Conservation (phyloP, 1,140 invertebrate species). For the Ceratitis capitata region DNA sequence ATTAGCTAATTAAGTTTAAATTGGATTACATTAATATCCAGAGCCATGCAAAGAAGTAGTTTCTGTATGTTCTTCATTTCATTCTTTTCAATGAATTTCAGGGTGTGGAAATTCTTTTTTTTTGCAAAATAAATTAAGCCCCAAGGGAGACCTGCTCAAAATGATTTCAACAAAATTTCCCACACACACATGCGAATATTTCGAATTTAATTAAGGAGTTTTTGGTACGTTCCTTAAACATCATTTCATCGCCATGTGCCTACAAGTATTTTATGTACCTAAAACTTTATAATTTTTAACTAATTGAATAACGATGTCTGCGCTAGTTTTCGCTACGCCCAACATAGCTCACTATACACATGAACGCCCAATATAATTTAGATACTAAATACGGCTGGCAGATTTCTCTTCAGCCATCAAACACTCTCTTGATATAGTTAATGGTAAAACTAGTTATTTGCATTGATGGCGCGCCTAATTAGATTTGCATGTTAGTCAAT, state of each 20-base stretch:
- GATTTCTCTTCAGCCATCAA: not conserved
- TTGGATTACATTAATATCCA: too few relatives aligned
- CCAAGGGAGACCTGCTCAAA: not conserved
- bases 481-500: conserved; percentile 6
- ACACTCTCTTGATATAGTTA: not conserved
- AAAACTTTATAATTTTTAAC: conserved; percentile 22
- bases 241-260: too few relatives aligned
- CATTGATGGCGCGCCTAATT: conserved; percentile 5
- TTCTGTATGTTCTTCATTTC: too few relatives aligned
- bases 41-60: too few relatives aligned
- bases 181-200: not conserved
- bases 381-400: too few relatives aligned
- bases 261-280: not conserved
- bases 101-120: too few relatives aligned
- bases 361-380: not conserved
- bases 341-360: not conserved
- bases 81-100: too few relatives aligned
- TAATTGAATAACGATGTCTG: conserved; percentile 31
- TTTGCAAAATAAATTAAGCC: too few relatives aligned
- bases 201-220: not conserved
- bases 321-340: not conserved
- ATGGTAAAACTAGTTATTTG: not conserved
- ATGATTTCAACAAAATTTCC: not conserved
- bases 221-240: not conserved
- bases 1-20: too few relatives aligned